phyloP scores from a whole-genome alignment of 92 coral and sea anemone species.

The Epizoanthus ramosus region DNA sequence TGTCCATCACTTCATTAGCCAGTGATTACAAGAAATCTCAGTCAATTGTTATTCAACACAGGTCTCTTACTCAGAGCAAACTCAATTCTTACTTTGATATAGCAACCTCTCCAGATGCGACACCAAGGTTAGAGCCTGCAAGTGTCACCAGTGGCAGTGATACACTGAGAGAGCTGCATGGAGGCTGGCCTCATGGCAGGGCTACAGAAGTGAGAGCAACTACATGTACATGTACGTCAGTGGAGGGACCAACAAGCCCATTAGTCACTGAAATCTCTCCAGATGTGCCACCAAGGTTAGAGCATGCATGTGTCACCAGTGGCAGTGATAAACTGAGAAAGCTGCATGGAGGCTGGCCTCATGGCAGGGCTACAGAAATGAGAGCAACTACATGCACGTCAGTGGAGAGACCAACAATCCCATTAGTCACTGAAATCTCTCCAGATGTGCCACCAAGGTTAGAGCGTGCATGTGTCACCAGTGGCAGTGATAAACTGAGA shows the following conservation, averaged over 20 bases:
- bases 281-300: neutral
- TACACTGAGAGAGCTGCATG: neutral
- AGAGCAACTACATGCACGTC: neutral
- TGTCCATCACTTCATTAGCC: neutral
- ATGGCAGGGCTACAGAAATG: neutral
- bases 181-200: neutral
- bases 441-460: neutral
- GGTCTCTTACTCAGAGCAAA: neutral
- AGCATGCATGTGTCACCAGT: neutral
- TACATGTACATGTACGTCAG: neutral
- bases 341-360: neutral
- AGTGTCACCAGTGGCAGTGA: neutral
- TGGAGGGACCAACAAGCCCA: neutral
- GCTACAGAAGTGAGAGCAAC: neutral
- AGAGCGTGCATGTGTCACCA: neutral
- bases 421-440: neutral
- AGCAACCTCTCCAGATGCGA: neutral
- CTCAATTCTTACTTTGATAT: neutral
- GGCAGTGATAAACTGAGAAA: neutral
- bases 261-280: neutral
- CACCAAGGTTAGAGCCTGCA: neutral
- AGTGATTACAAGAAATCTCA: neutral
- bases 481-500: neutral
- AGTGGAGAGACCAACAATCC: neutral
- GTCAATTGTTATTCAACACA: neutral